Conservation (phyloP, 2,888 invertebrate genomes). For the Nymphalis polychloros region DNA sequence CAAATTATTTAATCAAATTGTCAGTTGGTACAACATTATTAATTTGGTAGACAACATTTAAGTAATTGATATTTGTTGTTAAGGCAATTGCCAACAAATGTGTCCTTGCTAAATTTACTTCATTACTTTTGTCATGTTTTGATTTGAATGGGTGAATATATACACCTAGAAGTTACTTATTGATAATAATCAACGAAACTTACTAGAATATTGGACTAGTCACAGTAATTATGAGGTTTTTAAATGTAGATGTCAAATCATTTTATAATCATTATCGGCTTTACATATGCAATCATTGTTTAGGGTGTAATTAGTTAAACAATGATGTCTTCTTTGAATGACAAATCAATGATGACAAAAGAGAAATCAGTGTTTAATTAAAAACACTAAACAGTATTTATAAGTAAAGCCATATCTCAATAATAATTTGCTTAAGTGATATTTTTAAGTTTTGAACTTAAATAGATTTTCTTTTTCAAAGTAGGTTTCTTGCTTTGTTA, state of each 20-base stretch:
- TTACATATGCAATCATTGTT: too few species aligned
- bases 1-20: constrained; percentile 47
- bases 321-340: too few species aligned
- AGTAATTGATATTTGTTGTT: constrained; percentile 49
- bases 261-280: constrained; percentile 7
- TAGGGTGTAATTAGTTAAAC: too few species aligned
- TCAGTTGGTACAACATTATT: constrained; percentile 52
- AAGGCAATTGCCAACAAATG: constrained; percentile 50
- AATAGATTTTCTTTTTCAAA: constrained; percentile 32
- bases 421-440: constrained; percentile 41
- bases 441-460: constrained; percentile 24
- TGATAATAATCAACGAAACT: constrained; percentile 66
- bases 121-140: constrained; percentile 44
- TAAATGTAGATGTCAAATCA: constrained; percentile 13
- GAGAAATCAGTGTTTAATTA: too few species aligned
- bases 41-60: constrained; percentile 57
- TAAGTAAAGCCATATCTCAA: neutral
- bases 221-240: constrained; percentile 49
- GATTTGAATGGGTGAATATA: constrained; percentile 54
- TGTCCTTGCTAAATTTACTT: constrained; percentile 58
- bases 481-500: constrained; percentile 30
- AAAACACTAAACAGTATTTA: too few species aligned
- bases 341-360: too few species aligned
- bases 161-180: constrained; percentile 29
- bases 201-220: constrained; percentile 71